Base-by-base conservation (phyloP, 2,888 invertebrate species). In the Artemia sinica region DNA sequence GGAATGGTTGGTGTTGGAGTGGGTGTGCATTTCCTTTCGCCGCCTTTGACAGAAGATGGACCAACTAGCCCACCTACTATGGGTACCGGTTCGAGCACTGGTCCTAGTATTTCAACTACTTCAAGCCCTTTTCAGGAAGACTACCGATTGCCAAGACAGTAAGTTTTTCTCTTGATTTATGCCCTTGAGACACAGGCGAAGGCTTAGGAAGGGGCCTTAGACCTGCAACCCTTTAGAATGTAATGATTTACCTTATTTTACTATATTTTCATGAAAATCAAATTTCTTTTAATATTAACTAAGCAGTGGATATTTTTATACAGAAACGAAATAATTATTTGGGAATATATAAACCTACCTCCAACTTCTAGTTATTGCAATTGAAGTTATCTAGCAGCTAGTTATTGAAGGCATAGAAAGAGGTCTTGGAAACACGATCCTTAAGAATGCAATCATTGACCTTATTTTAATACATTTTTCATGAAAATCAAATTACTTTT, bases 1-100 rank as follows among this genome's bases (percentile, higher is more conserved):
- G 63, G 63, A n/a, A 58, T 58, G 63, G 63, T 58, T n/a, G 28
- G 14, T 18, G 63, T 58, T 58, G 63, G 63, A 58, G 14, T 58
- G 63, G n/a, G 63, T 58, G 63, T 58, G n/a, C 12, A 58, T 28
- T 58, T 18, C 28, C 28, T 58, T n/a, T n/a, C 63, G n/a, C 63
- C 63, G 11, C 63, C 63, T 28, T 28, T 10, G 11, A 1, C 41
- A 41, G 63, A 58, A 58, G 14, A 58, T n/a, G 63, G 14, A 8
- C n/a, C 63, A 8, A 28, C n/a, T 18, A 28, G 14, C 63, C 63
- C 63, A 10, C 1, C 63, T n/a, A 58, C 58, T 14, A 8, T 28
- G 14, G 28, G 14, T 1, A 28, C 11, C n/a, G 28, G n/a, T 10
- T 0, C 63, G 14, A 58, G 14, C 9, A 58, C 58, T 14, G 41